Evolutionary conservation across 2,888 invertebrate genomes (phyloP).

Genomic region (Disparrhopalites patrizii): DNA sequence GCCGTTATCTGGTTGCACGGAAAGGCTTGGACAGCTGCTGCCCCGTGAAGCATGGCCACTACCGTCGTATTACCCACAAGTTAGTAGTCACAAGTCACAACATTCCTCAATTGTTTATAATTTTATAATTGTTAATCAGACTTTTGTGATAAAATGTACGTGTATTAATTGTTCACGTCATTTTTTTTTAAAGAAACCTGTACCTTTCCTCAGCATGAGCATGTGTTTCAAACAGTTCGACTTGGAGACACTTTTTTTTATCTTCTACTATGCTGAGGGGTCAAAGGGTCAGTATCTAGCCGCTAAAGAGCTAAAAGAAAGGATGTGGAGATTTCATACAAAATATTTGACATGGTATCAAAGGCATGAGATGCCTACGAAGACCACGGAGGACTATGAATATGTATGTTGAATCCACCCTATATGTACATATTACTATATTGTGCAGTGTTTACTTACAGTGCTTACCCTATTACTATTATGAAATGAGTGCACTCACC

Average conservation of each 20-base stretch:
- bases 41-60: not conserved
- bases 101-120: too few relatives aligned
- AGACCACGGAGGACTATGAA: conserved; percentile 99
- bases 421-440: not conserved
- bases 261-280: conserved; percentile 99
- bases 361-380: conserved; percentile 98
- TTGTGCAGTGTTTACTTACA: too few relatives aligned
- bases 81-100: too few relatives aligned
- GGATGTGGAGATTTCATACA: conserved; percentile 99
- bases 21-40: not conserved
- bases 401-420: conserved; percentile 64
- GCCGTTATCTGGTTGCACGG: conserved; percentile 54
- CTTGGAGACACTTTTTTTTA: conserved; percentile 98
- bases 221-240: conserved; percentile 98
- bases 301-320: conserved; percentile 98
- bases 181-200: conserved; percentile 64
- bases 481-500: too few relatives aligned
- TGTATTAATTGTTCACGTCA: too few relatives aligned
- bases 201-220: conserved; percentile 90
- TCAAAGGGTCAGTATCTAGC: conserved; percentile 99
- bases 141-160: too few relatives aligned
- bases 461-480: not conserved
- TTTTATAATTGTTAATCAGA: too few relatives aligned
- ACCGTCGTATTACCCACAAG: not conserved
- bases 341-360: conserved; percentile 99